phyloP scores from a whole-genome alignment of 2,797 vertebrate genomes.

The Muscicapa striata region DNA sequence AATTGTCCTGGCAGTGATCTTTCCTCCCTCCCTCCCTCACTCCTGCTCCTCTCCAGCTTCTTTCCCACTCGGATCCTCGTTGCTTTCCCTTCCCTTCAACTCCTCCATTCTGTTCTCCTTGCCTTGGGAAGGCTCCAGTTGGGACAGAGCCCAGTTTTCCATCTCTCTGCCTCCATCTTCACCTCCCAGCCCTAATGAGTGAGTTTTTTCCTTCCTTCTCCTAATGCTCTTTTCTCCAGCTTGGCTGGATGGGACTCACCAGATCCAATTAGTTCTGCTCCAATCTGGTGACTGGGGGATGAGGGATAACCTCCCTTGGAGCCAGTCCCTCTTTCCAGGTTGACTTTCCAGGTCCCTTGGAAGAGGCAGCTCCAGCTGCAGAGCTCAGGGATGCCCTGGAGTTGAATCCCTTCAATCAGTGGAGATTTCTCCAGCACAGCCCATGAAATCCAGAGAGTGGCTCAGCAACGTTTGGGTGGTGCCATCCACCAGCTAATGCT shows the following conservation, averaged over 20 bases:
- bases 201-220: conserved; percentile 38
- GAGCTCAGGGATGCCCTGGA: not conserved
- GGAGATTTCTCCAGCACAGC: not conserved
- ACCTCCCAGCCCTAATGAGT: conserved; percentile 48
- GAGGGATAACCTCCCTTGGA: not conserved
- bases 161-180: conserved; percentile 51
- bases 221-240: conserved; percentile 20
- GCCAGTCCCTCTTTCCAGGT: not conserved
- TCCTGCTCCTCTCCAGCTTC: not conserved
- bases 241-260: not conserved
- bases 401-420: not conserved
- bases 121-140: conserved; percentile 50
- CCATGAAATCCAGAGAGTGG: not conserved
- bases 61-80: not conserved
- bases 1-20: not conserved
- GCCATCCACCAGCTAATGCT: not conserved
- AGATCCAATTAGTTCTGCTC: conserved; percentile 3
- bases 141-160: conserved; percentile 52
- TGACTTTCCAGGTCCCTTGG: not conserved
- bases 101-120: conserved; percentile 47
- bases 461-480: accelerated
- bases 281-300: not conserved
- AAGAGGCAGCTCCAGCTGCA: not conserved
- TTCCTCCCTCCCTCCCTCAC: not conserved
- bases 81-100: not conserved